phyloP scores from a whole-genome alignment of 2,113 vertebrate genomes.

The Leucosticte australis region DNA sequence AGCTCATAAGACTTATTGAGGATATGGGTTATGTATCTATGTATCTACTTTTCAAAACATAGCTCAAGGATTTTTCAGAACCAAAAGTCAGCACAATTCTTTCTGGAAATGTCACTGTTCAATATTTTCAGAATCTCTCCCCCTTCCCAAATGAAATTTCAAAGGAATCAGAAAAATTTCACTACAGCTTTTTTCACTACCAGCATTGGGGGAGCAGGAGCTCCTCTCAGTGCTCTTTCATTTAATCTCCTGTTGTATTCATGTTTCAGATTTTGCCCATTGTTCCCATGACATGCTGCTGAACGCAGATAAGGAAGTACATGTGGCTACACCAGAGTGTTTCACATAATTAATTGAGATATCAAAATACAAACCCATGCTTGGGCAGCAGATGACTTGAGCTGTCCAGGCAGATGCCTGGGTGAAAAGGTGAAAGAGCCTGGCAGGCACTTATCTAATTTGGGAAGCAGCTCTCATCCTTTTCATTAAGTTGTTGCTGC shows the following conservation, averaged over 20 bases:
- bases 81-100: background rate
- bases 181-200: background rate
- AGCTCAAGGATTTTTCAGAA: background rate
- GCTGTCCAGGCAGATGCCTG: background rate
- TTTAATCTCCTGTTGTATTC: background rate
- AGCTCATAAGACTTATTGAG: background rate
- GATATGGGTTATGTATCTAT: background rate
- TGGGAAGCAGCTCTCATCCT: background rate
- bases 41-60: background rate
- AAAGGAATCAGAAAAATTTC: background rate
- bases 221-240: background rate
- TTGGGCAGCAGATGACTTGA: conserved; percentile 3
- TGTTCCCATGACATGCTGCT: background rate
- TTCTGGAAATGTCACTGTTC: background rate
- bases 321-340: background rate
- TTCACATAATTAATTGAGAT: conserved; percentile 29
- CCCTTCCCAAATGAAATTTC: background rate
- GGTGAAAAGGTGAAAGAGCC: background rate
- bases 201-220: rapidly evolving
- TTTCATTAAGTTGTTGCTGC: background rate
- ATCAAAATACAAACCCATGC: background rate
- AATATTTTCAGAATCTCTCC: background rate
- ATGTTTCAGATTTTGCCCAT: conserved; percentile 7
- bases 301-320: background rate
- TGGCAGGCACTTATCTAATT: background rate